Evolutionary conservation across 1,140 invertebrate genomes (phyloP).

Genomic region (Caenorhabditis tropicalis): DNA sequence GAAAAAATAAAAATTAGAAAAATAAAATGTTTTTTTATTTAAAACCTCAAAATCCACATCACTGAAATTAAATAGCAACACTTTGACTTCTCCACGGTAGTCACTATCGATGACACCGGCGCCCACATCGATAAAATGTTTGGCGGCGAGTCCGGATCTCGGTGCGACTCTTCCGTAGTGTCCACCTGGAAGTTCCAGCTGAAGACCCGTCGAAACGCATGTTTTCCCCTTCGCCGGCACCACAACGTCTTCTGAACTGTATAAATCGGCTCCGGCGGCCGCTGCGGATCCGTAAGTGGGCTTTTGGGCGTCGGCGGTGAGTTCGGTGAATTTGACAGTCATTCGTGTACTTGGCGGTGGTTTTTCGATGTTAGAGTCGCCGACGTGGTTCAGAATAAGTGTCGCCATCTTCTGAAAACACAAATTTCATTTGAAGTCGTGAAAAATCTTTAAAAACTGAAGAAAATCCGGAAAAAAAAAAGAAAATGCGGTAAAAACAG

Average conservation of each 20-base stretch:
- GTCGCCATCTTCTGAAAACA: not conserved
- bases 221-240: constrained; percentile 84
- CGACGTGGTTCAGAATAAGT: not conserved
- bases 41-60: constrained; percentile 58
- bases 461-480: too few species aligned
- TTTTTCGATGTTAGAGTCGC: not conserved
- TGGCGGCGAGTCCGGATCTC: constrained; percentile 90
- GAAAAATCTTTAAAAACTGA: too few species aligned
- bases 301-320: constrained; percentile 81
- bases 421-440: too few species aligned
- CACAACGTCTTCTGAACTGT: constrained; percentile 85
- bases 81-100: constrained; percentile 90
- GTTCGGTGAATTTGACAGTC: constrained; percentile 79
- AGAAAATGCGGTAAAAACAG: too few species aligned
- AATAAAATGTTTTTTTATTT: not conserved
- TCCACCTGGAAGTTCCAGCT: constrained; percentile 76
- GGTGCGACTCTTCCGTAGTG: constrained; percentile 88
- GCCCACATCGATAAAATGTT: constrained; percentile 95
- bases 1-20: not conserved
- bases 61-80: constrained; percentile 87
- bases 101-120: constrained; percentile 92
- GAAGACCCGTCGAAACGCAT: constrained; percentile 88
- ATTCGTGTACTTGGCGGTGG: not conserved
- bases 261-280: constrained; percentile 90
- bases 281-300: constrained; percentile 83